Conservation (phyloP, 2,888 invertebrate species). For the Nomada flava region DNA sequence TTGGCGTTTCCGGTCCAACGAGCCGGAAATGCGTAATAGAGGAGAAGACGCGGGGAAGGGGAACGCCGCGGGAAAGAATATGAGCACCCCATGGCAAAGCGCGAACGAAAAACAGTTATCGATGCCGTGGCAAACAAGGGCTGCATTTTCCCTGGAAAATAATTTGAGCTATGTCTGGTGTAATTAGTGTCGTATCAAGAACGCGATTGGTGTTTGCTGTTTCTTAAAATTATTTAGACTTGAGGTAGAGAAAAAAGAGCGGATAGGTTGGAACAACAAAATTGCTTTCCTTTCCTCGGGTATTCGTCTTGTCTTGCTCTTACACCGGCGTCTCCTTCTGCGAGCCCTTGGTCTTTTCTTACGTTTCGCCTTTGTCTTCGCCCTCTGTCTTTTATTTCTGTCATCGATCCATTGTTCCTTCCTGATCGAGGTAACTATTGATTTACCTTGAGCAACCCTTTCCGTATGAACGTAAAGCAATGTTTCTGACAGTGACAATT, state of each 20-base stretch:
- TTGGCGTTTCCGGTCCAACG: constrained; percentile 84
- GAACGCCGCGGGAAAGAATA: constrained; percentile 69
- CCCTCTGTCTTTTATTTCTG: constrained; percentile 1
- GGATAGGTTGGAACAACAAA: neutral
- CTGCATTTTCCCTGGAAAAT: constrained; percentile 25
- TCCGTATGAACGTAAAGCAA: neutral
- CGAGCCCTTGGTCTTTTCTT: constrained; percentile 8
- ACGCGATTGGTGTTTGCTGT: neutral
- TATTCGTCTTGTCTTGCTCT: neutral
- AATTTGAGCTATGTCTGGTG: constrained; percentile 40
- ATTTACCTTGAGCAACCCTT: neutral
- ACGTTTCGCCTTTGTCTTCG: neutral
- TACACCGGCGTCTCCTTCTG: neutral
- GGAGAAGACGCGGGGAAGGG: constrained; percentile 75
- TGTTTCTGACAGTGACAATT: no score
- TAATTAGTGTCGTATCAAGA: constrained; percentile 10
- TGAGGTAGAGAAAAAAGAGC: neutral
- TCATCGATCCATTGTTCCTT: constrained; percentile 4
- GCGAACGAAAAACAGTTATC: constrained; percentile 61
- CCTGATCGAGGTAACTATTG: neutral
- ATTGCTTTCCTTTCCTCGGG: constrained; percentile 7
- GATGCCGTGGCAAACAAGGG: constrained; percentile 32
- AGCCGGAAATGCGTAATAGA: constrained; percentile 84
- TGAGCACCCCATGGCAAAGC: constrained; percentile 42
- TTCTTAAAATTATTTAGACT: constrained; percentile 4